Evolutionary conservation across 2,113 vertebrate genomes (phyloP).

Genomic region (Lepus americanus): DNA sequence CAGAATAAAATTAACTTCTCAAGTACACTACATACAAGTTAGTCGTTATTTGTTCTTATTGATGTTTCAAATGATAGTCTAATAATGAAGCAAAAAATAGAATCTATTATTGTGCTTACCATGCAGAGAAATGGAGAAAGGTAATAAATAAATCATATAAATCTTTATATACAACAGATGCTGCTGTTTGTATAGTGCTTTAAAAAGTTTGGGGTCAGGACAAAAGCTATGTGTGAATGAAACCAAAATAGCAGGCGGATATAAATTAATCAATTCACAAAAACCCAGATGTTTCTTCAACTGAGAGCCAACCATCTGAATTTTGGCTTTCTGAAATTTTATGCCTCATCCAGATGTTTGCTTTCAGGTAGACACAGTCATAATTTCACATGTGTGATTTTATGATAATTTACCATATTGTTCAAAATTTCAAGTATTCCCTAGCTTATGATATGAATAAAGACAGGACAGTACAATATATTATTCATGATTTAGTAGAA

Average conservation of each 20-base stretch:
- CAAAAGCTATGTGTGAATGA: constrained; percentile 60
- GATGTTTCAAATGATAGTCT: constrained; percentile 27
- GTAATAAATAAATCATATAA: constrained; percentile 38
- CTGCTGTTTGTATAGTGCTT: neutral
- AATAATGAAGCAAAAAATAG: constrained; percentile 59
- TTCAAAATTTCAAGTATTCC: neutral
- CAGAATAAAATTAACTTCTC: constrained; percentile 45
- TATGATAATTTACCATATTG: neutral
- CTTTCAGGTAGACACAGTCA: constrained; percentile 50
- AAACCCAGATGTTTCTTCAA: constrained; percentile 65
- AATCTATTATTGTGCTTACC: neutral
- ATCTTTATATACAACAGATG: neutral
- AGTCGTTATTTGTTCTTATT: constrained; percentile 12
- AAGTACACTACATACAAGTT: constrained; percentile 34
- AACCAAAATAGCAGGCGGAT: constrained; percentile 6
- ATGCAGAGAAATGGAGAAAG: neutral
- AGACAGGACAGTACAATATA: neutral
- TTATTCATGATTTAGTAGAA: neutral
- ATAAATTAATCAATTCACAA: constrained; percentile 66
- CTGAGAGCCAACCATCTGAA: constrained; percentile 12
- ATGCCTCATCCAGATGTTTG: constrained; percentile 65
- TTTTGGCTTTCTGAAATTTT: constrained; percentile 49
- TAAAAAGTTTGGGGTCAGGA: constrained; percentile 3
- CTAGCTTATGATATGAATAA: neutral
- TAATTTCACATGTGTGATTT: neutral